Percentiles rank a stretch among this genome's conserved stretches.
phyloP scores from a whole-genome alignment of 2,113 vertebrate species.

The Podarcis muralis region DNA sequence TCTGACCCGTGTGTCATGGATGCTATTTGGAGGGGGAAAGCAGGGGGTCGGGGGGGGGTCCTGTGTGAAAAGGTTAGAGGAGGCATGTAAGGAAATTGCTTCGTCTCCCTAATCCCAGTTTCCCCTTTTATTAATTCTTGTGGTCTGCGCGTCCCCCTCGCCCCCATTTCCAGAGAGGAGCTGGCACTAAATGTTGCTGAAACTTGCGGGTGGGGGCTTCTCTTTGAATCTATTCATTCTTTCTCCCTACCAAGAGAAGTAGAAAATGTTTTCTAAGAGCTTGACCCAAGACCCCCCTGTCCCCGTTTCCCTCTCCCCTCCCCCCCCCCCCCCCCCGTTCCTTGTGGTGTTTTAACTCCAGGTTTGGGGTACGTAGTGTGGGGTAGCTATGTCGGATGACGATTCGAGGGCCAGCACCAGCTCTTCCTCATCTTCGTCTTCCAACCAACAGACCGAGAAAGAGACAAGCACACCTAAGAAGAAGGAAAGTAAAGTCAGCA shows the following conservation, averaged over 20 bases:
- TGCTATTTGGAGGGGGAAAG: conserved; percentile 49
- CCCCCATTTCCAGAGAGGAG: conserved; percentile 24
- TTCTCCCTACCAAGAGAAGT: background rate
- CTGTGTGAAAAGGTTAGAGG: conserved; percentile 44
- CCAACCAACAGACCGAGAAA: conserved; percentile 84
- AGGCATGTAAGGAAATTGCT: conserved; percentile 58
- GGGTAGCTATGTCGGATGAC: conserved; percentile 98
- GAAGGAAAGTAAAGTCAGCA: conserved; percentile 94
- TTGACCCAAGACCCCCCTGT: background rate
- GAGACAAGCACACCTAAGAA: conserved; percentile 87
- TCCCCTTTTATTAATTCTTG: conserved; percentile 21
- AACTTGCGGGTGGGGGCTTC: background rate
- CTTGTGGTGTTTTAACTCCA: conserved; percentile 75
- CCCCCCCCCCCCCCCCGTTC: conserved; percentile 55
- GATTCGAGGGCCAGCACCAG: conserved; percentile 97
- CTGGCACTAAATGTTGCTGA: conserved; percentile 45
- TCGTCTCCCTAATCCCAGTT: conserved; percentile 45
- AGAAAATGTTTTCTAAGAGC: conserved; percentile 45
- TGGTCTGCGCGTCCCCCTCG: background rate
- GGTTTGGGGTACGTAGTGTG: conserved; percentile 81
- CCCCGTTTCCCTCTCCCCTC: conserved; percentile 63
- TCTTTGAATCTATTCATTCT: background rate
- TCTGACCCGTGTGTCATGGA: conserved; percentile 25
- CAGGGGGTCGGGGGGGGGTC: conserved; percentile 48
- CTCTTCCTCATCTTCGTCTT: conserved; percentile 92